phyloP scores from a whole-genome alignment of 2,888 invertebrate genomes.

The Autographa gamma region DNA sequence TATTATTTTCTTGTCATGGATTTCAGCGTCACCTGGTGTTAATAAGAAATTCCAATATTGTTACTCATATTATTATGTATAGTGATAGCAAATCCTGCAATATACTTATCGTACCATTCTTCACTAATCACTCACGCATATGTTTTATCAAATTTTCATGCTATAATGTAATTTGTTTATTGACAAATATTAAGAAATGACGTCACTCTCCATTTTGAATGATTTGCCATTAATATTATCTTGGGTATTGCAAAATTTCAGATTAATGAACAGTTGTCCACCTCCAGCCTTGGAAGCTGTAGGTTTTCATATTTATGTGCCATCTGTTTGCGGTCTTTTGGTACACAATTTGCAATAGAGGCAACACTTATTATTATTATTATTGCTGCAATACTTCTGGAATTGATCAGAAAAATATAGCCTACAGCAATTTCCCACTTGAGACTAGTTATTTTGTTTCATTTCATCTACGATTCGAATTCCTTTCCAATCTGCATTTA shows the following conservation, averaged over 20 bases:
- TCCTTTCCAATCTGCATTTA: not conserved
- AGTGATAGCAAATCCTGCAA: not conserved
- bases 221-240: not conserved
- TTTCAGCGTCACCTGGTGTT: not conserved
- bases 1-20: not conserved
- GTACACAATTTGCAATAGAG: no score
- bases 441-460: no score
- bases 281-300: no score
- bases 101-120: no score
- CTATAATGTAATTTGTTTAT: not conserved
- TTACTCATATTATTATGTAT: conserved; percentile 6
- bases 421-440: no score
- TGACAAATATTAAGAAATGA: conserved; percentile 8
- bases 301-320: no score
- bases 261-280: no score
- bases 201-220: not conserved
- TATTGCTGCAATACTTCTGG: no score
- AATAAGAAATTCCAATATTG: conserved; percentile 1
- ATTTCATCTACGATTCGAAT: not conserved
- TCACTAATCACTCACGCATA: no score
- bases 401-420: no score
- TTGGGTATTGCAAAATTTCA: not conserved
- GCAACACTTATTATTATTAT: no score
- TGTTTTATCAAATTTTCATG: not conserved
- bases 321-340: no score